Conservation (phyloP, 2,797 vertebrate species). For the Diplodus sargus region DNA sequence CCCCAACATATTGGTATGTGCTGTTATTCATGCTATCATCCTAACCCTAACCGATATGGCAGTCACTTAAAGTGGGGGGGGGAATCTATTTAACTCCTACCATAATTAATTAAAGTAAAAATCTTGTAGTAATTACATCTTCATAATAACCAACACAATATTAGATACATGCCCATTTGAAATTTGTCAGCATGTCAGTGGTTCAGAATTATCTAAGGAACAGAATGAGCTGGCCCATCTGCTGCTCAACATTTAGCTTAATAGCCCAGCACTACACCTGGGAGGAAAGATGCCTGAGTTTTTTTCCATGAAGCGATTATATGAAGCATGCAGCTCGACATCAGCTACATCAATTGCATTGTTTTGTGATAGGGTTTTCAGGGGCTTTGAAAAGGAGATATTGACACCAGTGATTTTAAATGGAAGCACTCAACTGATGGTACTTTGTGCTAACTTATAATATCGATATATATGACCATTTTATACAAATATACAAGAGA, state of each 20-base stretch:
- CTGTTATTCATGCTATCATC: slow-evolving; percentile 44
- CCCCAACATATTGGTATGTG: slow-evolving; percentile 46
- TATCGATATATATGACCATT: not conserved
- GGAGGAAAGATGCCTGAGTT: slow-evolving; percentile 13
- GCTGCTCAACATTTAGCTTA: slow-evolving; percentile 1
- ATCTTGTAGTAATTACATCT: slow-evolving; percentile 69
- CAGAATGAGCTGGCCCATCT: slow-evolving; percentile 22
- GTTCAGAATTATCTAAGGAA: slow-evolving; percentile 69
- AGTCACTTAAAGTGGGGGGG: slow-evolving; percentile 55
- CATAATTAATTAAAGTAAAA: slow-evolving; percentile 65
- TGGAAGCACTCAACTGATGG: not conserved
- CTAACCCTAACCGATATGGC: slow-evolving; percentile 35
- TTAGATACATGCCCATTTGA: slow-evolving; percentile 59
- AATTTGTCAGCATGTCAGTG: slow-evolving; percentile 65
- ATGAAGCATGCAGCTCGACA: slow-evolving; percentile 26
- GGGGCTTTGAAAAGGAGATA: not conserved
- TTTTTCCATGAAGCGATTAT: slow-evolving; percentile 19
- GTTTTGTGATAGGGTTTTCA: not conserved
- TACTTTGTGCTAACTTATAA: not conserved
- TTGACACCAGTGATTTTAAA: not conserved
- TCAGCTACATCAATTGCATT: not conserved
- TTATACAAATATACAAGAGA: too few relatives aligned
- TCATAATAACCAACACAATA: slow-evolving; percentile 66
- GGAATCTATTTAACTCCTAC: slow-evolving; percentile 41
- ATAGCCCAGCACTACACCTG: slow-evolving; percentile 1